phyloP scores from a whole-genome alignment of 2,797 vertebrate species.

The Ctenosaura bakeri region DNA sequence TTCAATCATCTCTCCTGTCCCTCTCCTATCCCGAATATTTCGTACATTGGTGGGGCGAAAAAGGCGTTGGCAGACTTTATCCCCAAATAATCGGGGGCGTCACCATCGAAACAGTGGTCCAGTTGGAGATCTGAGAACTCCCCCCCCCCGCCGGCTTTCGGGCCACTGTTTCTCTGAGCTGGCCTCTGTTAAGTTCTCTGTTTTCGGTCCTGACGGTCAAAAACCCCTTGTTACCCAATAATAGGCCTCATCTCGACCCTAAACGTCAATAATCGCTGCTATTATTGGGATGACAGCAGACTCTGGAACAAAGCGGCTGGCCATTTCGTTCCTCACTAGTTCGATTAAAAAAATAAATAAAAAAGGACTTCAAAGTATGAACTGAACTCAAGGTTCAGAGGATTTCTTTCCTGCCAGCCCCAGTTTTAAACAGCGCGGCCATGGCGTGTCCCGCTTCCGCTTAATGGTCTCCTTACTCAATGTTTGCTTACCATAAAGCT shows the following conservation, averaged over 20 bases:
- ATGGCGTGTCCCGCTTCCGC: not conserved
- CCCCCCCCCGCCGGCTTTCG: not conserved
- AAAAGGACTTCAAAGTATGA: not conserved
- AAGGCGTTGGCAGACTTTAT: no score
- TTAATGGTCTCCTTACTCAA: not conserved
- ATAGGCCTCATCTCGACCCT: no score
- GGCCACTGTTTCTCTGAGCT: no score
- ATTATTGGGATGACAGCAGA: not conserved
- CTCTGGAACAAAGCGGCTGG: not conserved
- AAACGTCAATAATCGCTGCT: no score
- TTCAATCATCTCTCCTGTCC: not conserved
- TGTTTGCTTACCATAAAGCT: not conserved
- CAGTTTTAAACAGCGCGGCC: not conserved
- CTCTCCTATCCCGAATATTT: not conserved
- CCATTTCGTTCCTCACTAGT: not conserved
- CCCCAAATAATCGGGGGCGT: accelerated
- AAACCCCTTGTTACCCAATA: no score
- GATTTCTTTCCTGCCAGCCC: no score
- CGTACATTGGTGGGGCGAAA: not conserved
- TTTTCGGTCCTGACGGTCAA: not conserved
- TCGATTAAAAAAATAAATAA: not conserved
- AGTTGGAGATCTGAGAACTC: not conserved
- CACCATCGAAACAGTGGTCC: accelerated
- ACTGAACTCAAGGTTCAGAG: not conserved
- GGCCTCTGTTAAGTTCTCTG: not conserved